Evolutionary conservation across 2,888 invertebrate species (phyloP).

Genomic region (Drosophila trichaetosa): DNA sequence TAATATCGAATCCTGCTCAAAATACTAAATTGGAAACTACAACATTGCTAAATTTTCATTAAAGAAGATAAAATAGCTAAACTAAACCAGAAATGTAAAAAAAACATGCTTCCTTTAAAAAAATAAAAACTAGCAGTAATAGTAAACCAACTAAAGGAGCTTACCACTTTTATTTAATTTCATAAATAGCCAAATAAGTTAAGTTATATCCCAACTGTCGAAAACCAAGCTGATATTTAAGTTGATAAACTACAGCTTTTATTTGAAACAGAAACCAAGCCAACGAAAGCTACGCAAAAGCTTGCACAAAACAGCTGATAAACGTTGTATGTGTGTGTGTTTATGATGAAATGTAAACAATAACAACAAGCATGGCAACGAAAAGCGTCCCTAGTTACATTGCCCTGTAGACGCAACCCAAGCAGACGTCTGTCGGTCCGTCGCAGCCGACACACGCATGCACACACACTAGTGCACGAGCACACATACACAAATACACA

Average conservation of each 20-base stretch:
- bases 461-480: conserved; percentile 2
- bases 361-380: conserved; percentile 63
- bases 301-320: conserved; percentile 36
- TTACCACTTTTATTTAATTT: not conserved
- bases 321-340: conserved; percentile 3
- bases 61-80: no score
- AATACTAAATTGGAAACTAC: not conserved
- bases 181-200: not conserved
- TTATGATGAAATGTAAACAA: conserved; percentile 66
- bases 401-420: conserved; percentile 19
- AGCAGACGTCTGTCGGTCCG: conserved; percentile 35
- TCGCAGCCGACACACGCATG: conserved; percentile 18
- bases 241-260: not conserved
- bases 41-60: not conserved
- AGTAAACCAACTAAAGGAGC: not conserved
- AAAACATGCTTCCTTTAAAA: not conserved
- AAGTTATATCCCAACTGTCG: not conserved
- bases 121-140: not conserved
- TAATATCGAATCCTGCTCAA: no score
- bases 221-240: not conserved
- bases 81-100: not conserved
- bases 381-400: conserved; percentile 47
- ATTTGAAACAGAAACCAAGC: not conserved
- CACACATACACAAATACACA: conserved; percentile 30
- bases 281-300: conserved; percentile 14